A percentile compares a stretch with the other conserved stretches of the same genome.
phyloP scores from a whole-genome alignment of 2,113 vertebrate species.

The Neotoma lepida region DNA sequence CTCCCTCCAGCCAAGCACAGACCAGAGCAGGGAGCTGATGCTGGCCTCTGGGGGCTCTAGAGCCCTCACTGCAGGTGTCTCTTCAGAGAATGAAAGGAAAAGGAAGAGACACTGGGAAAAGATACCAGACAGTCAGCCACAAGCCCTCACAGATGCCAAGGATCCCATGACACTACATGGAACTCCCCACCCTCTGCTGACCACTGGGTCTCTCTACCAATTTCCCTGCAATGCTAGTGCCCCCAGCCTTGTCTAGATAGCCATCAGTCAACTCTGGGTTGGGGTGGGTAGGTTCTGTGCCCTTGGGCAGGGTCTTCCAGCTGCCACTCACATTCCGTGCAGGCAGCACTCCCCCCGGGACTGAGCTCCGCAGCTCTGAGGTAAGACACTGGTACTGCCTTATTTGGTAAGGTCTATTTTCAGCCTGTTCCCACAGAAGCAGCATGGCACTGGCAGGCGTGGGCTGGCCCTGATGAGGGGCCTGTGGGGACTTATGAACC shows the following conservation, averaged over 20 bases:
- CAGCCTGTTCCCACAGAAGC: background rate
- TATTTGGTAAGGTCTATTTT: conserved; percentile 65
- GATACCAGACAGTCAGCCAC: too few species aligned
- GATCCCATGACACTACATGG: fast-evolving
- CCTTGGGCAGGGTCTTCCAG: fast-evolving
- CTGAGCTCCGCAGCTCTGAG: background rate
- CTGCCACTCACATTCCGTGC: background rate
- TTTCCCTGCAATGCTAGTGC: background rate
- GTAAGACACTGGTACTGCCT: background rate
- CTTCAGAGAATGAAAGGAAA: background rate
- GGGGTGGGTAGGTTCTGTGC: fast-evolving
- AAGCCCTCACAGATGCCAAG: background rate
- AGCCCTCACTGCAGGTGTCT: background rate
- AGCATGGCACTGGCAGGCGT: background rate
- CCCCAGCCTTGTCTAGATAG: background rate
- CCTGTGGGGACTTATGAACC: background rate
- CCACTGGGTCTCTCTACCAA: fast-evolving
- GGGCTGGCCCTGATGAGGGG: conserved; percentile 36
- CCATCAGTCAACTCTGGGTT: too few species aligned
- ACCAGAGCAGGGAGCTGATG: background rate
- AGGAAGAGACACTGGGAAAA: background rate
- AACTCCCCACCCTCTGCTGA: background rate
- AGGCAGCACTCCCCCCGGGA: background rate
- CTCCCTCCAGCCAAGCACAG: background rate
- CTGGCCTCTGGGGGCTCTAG: background rate